phyloP scores from a whole-genome alignment of 2,888 invertebrate species.

The Choristoneura rosaceana region DNA sequence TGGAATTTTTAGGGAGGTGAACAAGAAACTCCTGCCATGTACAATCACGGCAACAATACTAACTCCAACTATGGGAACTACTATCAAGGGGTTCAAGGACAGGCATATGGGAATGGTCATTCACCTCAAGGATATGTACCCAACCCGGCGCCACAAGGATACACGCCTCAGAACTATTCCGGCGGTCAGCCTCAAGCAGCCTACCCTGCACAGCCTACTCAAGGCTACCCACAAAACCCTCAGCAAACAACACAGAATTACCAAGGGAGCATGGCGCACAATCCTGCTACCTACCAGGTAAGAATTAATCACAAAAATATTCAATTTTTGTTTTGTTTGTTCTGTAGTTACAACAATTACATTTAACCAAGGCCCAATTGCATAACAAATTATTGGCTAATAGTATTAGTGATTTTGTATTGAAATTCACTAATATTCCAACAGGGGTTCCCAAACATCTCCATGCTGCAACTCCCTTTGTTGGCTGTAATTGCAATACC shows the following conservation, averaged over 20 bases:
- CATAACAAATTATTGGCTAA: no score
- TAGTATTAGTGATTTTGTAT: no score
- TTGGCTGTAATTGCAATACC: no score
- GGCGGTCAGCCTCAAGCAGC: slow-evolving; percentile 66
- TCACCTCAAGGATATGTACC: slow-evolving; percentile 77
- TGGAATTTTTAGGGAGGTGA: slow-evolving; percentile 72
- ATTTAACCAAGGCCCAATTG: no score
- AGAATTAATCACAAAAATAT: slow-evolving; percentile 15
- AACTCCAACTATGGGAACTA: slow-evolving; percentile 78
- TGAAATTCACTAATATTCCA: no score
- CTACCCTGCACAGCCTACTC: slow-evolving; percentile 70
- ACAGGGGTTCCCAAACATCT: no score
- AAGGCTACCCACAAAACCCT: slow-evolving; percentile 74
- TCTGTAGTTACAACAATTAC: no score
- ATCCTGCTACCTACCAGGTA: slow-evolving; percentile 84
- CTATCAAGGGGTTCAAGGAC: slow-evolving; percentile 68
- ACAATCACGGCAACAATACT: slow-evolving; percentile 74
- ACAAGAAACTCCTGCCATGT: slow-evolving; percentile 77
- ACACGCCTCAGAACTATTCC: slow-evolving; percentile 73
- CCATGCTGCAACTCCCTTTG: no score
- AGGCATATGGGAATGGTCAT: slow-evolving; percentile 79
- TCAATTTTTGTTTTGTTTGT: no score
- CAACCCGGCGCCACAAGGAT: slow-evolving; percentile 73
- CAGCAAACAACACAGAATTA: slow-evolving; percentile 77
- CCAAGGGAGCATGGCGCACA: slow-evolving; percentile 76